These are phyloP conservation scores for Armadillidium nasatum DNA, from an alignment of 1,140 invertebrate species.

Conservation along the genomic window DNA sequence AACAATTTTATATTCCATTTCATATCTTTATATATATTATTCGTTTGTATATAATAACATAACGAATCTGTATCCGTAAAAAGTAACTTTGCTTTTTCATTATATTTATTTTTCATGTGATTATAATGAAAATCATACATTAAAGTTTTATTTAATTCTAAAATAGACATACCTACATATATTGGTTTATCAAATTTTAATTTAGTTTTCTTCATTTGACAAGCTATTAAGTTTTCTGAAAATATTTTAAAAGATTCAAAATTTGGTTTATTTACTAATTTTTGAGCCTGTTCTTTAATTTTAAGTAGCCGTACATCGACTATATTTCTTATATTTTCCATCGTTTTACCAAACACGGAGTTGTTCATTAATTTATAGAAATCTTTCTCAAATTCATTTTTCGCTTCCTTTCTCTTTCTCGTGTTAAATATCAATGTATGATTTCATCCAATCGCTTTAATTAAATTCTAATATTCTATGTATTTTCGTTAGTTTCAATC, in stretches of 20 bases:
- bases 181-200: constrained; percentile 14
- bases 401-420: constrained; percentile 45
- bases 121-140: constrained; percentile 24
- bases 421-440: constrained; percentile 49
- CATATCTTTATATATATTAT: constrained; percentile 20
- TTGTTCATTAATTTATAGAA: constrained; percentile 18
- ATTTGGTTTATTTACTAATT: constrained; percentile 20
- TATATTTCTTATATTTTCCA: constrained; percentile 19
- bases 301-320: constrained; percentile 17
- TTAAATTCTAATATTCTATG: constrained; percentile 48
- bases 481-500: constrained; percentile 40
- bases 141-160: constrained; percentile 19
- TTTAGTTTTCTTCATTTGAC: constrained; percentile 23
- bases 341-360: constrained; percentile 4
- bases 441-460: constrained; percentile 47
- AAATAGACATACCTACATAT: constrained; percentile 17
- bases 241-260: constrained; percentile 14
- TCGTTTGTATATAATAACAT: neutral
- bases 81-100: neutral
- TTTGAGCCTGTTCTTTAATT: neutral
- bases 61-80: constrained; percentile 25
- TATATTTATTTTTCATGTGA: constrained; percentile 19
- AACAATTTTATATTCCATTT: neutral
- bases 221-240: constrained; percentile 18
- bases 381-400: constrained; percentile 53